These are phyloP conservation scores for Pandemis cinnamomeana DNA, from an alignment of 2,888 invertebrate species.

Conservation along the genomic window DNA sequence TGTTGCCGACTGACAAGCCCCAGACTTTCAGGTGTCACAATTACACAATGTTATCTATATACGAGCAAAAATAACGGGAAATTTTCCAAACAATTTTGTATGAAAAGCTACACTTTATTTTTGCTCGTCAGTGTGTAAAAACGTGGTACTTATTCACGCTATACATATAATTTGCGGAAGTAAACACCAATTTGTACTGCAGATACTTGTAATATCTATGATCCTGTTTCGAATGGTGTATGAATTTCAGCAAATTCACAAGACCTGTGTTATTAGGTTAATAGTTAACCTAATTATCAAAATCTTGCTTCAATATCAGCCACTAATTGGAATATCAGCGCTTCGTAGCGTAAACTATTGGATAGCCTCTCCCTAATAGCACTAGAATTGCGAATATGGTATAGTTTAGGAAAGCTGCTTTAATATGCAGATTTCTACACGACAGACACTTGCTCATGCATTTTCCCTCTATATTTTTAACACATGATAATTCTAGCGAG, in stretches of 20 bases:
- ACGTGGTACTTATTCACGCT: too few species aligned
- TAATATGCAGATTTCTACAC: conserved; percentile 7
- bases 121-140: too few species aligned
- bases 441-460: neutral
- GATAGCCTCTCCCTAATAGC: conserved; percentile 4
- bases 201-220: neutral
- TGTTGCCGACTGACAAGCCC: too few species aligned
- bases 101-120: too few species aligned
- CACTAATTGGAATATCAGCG: conserved; percentile 1
- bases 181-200: neutral
- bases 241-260: neutral
- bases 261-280: conserved; percentile 19
- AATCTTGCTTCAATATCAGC: conserved; percentile 18
- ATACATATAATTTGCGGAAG: neutral
- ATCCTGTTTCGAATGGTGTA: neutral
- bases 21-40: too few species aligned
- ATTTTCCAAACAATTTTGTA: too few species aligned
- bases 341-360: neutral
- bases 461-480: neutral
- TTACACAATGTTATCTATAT: too few species aligned
- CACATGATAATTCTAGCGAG: neutral
- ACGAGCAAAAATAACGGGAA: too few species aligned
- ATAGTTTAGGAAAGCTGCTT: neutral
- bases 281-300: conserved; percentile 35
- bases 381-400: neutral